A percentile compares a stretch with the other conserved stretches of the same genome.
phyloP scores from a whole-genome alignment of 1,140 invertebrate species.

The Condylostylus longicornis region DNA sequence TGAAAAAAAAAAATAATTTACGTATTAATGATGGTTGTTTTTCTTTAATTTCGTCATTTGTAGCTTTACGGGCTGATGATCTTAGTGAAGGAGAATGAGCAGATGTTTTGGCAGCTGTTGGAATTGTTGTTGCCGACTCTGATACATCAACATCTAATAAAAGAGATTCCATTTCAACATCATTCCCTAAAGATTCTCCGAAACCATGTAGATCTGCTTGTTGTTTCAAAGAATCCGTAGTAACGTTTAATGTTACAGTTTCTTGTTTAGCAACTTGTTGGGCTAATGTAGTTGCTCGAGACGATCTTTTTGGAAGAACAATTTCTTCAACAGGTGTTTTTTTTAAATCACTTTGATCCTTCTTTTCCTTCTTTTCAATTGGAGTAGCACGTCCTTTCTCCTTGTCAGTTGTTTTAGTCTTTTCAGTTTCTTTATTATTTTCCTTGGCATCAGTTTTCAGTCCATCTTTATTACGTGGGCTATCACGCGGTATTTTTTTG shows the following conservation, averaged over 20 bases:
- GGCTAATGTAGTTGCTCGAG: too few species aligned
- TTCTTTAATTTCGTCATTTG: neutral
- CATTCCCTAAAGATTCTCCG: too few species aligned
- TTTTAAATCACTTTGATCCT: too few species aligned
- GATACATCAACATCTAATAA: slow-evolving; percentile 10
- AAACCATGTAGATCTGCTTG: too few species aligned
- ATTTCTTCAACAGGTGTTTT: too few species aligned
- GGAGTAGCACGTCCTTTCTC: neutral
- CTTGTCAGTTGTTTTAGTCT: slow-evolving; percentile 5
- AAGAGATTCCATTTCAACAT: slow-evolving; percentile 23
- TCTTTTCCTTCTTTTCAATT: neutral
- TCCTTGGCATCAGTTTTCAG: slow-evolving; percentile 3
- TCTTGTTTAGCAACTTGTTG: too few species aligned
- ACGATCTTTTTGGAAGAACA: too few species aligned
- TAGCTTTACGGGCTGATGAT: neutral
- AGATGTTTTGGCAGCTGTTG: slow-evolving; percentile 20
- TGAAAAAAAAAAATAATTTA: too few species aligned
- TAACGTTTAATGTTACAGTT: slow-evolving; percentile 2
- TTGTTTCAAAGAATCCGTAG: too few species aligned
- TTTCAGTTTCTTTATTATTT: slow-evolving; percentile 8
- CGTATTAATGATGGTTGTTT: neutral
- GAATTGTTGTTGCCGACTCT: slow-evolving; percentile 19
- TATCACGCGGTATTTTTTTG: neutral
- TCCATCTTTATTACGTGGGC: neutral
- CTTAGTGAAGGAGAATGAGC: slow-evolving; percentile 10